These are phyloP conservation scores for Cottoperca gobio DNA, from an alignment of 2,797 vertebrate genomes.

Conservation along the genomic window DNA sequence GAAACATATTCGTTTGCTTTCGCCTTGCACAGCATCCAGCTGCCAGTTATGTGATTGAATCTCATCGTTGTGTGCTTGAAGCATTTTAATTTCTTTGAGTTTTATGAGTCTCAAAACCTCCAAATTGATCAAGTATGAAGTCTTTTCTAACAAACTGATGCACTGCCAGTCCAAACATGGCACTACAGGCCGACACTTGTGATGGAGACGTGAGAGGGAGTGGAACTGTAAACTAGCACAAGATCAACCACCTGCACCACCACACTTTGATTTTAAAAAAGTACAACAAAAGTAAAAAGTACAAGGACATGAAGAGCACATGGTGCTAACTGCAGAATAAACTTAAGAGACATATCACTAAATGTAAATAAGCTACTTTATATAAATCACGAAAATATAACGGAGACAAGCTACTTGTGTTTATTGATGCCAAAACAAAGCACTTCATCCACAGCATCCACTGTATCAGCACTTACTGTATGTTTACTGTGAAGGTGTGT, in stretches of 20 bases:
- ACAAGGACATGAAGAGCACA: constrained; percentile 56
- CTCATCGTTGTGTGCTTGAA: constrained; percentile 67
- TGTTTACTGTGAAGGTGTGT: constrained; percentile 73
- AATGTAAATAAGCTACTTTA: constrained; percentile 75
- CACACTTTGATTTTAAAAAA: constrained; percentile 55
- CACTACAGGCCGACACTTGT: constrained; percentile 75
- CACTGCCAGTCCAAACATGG: constrained; percentile 79
- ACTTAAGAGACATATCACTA: constrained; percentile 74
- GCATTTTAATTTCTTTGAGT: constrained; percentile 29
- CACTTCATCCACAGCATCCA: constrained; percentile 75
- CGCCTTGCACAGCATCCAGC: constrained; percentile 70
- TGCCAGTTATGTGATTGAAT: constrained; percentile 71
- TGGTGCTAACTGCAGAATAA: constrained; percentile 51
- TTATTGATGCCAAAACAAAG: constrained; percentile 69
- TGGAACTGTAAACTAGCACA: constrained; percentile 61
- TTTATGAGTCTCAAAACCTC: neutral
- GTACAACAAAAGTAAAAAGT: constrained; percentile 40
- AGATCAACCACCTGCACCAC: constrained; percentile 58
- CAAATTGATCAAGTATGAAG: constrained; percentile 32
- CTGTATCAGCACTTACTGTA: constrained; percentile 63
- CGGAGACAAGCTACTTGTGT: constrained; percentile 57
- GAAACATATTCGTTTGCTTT: constrained; percentile 66
- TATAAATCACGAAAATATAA: constrained; percentile 57
- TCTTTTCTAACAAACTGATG: constrained; percentile 62
- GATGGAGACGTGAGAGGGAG: constrained; percentile 66